These are phyloP conservation scores for Myripristis murdjan DNA, from an alignment of 2,797 vertebrate genomes.

Conservation along the genomic window DNA sequence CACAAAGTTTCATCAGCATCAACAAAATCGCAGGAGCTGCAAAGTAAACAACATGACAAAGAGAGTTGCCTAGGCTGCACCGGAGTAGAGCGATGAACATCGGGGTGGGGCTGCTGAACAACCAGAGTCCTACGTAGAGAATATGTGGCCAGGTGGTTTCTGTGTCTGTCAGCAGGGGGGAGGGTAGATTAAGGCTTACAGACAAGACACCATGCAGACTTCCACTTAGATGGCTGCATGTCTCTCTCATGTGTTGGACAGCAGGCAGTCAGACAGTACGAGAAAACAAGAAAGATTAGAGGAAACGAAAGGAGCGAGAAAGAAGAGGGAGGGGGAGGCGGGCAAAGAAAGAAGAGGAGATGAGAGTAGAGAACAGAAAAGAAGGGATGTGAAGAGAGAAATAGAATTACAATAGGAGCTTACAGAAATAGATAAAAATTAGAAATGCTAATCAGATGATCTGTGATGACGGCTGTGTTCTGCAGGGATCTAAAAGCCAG, in stretches of 20 bases:
- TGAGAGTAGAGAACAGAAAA: background rate
- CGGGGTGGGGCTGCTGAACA: constrained; percentile 53
- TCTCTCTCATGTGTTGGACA: constrained; percentile 57
- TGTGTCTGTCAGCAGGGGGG: constrained; percentile 63
- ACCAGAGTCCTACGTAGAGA: constrained; percentile 33
- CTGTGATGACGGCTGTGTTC: constrained; percentile 84
- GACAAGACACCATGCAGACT: constrained; percentile 66
- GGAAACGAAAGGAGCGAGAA: constrained; percentile 15
- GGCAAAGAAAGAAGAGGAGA: background rate
- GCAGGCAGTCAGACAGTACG: constrained; percentile 50
- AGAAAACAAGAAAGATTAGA: constrained; percentile 52
- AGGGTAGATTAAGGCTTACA: constrained; percentile 70
- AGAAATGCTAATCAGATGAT: constrained; percentile 36
- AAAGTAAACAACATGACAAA: constrained; percentile 60
- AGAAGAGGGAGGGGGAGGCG: background rate
- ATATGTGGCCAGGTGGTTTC: constrained; percentile 73
- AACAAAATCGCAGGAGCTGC: constrained; percentile 32
- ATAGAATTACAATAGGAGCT: background rate
- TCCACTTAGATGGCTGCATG: constrained; percentile 62
- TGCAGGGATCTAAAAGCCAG: constrained; percentile 88
- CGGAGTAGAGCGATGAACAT: constrained; percentile 43
- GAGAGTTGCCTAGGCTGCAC: constrained; percentile 43
- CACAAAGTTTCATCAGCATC: constrained; percentile 32
- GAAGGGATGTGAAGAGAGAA: background rate
- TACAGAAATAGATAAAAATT: constrained; percentile 27